Conservation (phyloP, 1,140 invertebrate species). For the Chymomyza costata region DNA sequence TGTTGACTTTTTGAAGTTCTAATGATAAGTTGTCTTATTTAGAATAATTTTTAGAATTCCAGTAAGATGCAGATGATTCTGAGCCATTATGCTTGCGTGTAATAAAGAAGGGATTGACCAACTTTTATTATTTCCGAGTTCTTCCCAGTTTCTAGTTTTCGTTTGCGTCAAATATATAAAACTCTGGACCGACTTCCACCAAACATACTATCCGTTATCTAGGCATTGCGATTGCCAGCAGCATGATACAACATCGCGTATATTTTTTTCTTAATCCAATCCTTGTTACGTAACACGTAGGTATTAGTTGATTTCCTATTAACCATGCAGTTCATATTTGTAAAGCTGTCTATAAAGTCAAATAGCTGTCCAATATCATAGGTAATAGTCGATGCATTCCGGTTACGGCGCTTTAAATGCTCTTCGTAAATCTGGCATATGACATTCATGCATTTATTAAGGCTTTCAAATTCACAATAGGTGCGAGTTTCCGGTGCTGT, state of each 20-base stretch:
- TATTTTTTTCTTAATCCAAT: constrained; percentile 99
- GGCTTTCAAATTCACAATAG: constrained; percentile 95
- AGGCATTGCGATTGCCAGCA: constrained; percentile 78
- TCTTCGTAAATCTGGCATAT: constrained; percentile 96
- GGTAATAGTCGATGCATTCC: constrained; percentile 94
- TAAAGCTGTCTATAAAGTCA: constrained; percentile 95
- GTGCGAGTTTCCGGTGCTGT: constrained; percentile 92
- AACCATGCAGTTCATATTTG: constrained; percentile 95
- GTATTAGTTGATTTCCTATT: constrained; percentile 94
- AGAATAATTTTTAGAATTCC: too few relatives aligned
- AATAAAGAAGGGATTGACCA: too few relatives aligned
- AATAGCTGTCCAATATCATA: constrained; percentile 98
- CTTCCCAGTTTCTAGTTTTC: too few relatives aligned
- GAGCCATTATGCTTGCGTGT: too few relatives aligned
- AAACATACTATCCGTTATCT: constrained; percentile 25
- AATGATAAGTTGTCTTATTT: too few relatives aligned
- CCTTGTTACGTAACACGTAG: constrained; percentile 97
- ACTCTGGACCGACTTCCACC: too few relatives aligned
- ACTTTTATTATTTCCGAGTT: too few relatives aligned
- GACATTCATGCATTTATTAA: constrained; percentile 96
- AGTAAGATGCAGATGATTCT: too few relatives aligned
- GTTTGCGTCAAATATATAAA: too few relatives aligned
- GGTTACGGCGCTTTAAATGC: constrained; percentile 92
- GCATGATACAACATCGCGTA: constrained; percentile 93
- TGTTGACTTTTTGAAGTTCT: too few relatives aligned